Conservation (phyloP, 1,140 invertebrate species). For the Popillia japonica region DNA sequence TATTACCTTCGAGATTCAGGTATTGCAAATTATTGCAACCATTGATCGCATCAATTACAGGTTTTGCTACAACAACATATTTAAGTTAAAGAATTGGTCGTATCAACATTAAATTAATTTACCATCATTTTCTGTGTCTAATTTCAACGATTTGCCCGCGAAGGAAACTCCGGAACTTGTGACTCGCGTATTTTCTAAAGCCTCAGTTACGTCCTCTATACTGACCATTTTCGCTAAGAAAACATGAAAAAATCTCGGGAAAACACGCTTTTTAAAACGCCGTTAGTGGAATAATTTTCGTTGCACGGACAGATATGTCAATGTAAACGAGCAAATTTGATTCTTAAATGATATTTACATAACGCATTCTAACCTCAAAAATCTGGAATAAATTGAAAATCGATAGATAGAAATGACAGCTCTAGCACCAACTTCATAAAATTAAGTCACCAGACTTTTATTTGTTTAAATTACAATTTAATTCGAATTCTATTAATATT, state of each 20-base stretch:
- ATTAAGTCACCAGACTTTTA: background rate
- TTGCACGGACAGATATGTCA: background rate
- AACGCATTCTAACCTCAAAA: background rate
- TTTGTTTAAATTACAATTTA: too few species aligned
- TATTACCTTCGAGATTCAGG: conserved; percentile 92
- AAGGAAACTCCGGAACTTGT: conserved; percentile 67
- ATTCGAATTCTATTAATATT: too few species aligned
- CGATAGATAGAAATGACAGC: too few species aligned
- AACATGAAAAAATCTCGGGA: background rate
- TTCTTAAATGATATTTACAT: background rate
- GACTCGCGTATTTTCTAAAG: conserved; percentile 53
- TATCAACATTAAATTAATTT: conserved; percentile 39
- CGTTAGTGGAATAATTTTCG: background rate
- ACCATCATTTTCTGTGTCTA: conserved; percentile 75
- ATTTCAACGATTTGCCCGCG: conserved; percentile 71
- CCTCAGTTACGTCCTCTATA: conserved; percentile 50
- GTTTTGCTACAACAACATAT: conserved; percentile 65
- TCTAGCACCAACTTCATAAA: background rate
- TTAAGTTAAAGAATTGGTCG: conserved; percentile 40
- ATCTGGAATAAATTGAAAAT: too few species aligned
- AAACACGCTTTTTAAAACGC: background rate
- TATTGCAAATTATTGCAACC: conserved; percentile 70
- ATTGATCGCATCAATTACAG: conserved; percentile 71
- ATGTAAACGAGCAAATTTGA: conserved; percentile 1
- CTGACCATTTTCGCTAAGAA: conserved; percentile 45